Evolutionary conservation across 2,797 vertebrate species (phyloP), one percentile per base, ranked within the genome.

Genomic region (Acropternis orthonyx): DNA sequence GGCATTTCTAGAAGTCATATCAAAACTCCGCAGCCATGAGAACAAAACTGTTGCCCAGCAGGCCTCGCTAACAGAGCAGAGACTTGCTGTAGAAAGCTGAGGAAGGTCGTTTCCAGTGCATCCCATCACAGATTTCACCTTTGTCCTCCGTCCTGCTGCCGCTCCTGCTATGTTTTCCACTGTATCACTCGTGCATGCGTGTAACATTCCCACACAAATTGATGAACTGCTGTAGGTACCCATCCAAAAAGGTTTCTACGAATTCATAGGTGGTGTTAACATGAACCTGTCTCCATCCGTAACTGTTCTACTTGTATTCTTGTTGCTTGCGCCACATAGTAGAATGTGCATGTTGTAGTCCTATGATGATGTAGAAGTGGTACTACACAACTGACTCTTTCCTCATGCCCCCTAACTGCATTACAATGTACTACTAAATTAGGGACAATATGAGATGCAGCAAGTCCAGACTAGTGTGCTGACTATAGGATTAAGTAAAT

Each of bases 41-140:
- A 99, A 99, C 98, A 99, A 99, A 98, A 99, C 98, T 59, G 99
- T 99, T 44, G 99, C 99, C 36, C 99, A 99, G 85, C 99, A 99
- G 98, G 99, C 99, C 65, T 99, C 98, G 48, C 98, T 99, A 94
- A 99, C 99, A 89, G 99, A 99, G 99, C 99, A 99, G 98, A 99
- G 99, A 97, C 98, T 99, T 86, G 98, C 98, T 8, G 99, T 99
- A 92, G 98, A 99, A 97, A 99, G 99, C 98, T 99, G 99, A 99
- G 98, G 96, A 76, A 94, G 62, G 93, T 94, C 85, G 72, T 94
- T 95, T 85, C 86, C 79, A 37, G 62, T 54, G 95, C 96, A 76
- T 94, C 94, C 92, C 97, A 67, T 91, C 96, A 95, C 80, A 93
- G 97, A 88, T 89, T 96, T 79, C 95, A 97, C 96, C 90, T 97